phyloP scores from a whole-genome alignment of 2,797 vertebrate species.

The Danio tinwini region DNA sequence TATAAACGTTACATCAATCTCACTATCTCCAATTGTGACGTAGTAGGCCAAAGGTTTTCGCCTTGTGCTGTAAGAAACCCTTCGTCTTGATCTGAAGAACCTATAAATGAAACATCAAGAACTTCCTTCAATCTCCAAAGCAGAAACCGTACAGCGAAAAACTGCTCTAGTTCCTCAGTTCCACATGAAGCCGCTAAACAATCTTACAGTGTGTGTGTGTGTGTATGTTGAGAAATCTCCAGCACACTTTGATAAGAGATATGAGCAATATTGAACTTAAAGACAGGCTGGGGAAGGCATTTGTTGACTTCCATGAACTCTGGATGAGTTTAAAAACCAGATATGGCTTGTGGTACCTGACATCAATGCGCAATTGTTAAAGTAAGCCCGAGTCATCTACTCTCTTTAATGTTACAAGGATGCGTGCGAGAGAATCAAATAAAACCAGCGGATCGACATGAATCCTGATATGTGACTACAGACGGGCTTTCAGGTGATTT shows the following conservation, averaged over 20 bases:
- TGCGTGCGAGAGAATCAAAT: slow-evolving; percentile 14
- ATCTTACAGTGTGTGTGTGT: neutral
- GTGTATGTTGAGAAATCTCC: neutral
- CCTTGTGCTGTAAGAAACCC: slow-evolving; percentile 5
- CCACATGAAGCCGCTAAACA: neutral
- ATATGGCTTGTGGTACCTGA: neutral
- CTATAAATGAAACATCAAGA: slow-evolving; percentile 22
- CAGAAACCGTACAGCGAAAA: neutral
- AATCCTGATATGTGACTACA: slow-evolving; percentile 19
- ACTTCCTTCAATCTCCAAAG: neutral
- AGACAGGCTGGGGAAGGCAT: neutral
- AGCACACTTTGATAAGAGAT: neutral
- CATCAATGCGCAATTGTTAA: slow-evolving; percentile 12
- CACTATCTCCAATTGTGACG: neutral
- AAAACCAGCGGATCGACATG: neutral
- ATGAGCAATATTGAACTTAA: neutral
- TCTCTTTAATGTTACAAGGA: slow-evolving; percentile 28
- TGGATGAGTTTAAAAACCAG: neutral
- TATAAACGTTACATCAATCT: no score
- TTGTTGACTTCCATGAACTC: neutral
- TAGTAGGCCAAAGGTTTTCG: neutral
- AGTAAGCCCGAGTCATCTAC: slow-evolving; percentile 17
- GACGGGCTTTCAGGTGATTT: slow-evolving; percentile 8
- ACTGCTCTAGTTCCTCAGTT: neutral
- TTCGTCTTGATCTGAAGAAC: neutral